Conservation (phyloP, 2,797 vertebrate species). For the Graptemys geographica region DNA sequence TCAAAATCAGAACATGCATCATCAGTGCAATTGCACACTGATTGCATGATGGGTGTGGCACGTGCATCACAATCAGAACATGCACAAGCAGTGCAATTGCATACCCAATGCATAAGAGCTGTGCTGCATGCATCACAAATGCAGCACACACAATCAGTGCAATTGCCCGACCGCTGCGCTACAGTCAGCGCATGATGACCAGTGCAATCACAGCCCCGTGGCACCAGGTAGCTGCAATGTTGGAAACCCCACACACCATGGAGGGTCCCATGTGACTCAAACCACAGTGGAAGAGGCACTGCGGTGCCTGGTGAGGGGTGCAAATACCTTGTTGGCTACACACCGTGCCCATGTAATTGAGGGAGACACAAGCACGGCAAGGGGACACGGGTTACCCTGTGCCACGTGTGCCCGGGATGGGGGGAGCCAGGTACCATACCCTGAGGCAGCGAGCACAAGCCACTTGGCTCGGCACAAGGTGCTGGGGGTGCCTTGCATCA, state of each 20-base stretch:
- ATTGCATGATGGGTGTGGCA: not conserved
- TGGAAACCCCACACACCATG: not conserved
- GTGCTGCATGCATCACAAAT: not conserved
- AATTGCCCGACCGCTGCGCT: not conserved
- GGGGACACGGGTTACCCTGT: not conserved
- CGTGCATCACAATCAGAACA: not conserved
- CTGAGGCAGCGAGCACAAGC: too few relatives aligned
- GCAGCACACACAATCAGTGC: not conserved
- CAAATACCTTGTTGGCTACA: not conserved
- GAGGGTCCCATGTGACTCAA: not conserved
- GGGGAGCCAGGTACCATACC: not conserved
- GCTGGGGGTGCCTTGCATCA: not conserved
- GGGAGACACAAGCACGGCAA: not conserved
- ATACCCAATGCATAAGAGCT: not conserved
- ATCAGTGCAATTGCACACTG: not conserved
- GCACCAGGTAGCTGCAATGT: not conserved
- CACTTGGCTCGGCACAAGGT: not conserved
- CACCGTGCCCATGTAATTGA: not conserved
- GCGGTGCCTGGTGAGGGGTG: not conserved
- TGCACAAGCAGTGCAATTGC: not conserved
- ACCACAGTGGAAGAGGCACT: not conserved
- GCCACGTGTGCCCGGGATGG: not conserved
- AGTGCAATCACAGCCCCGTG: not conserved
- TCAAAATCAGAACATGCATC: not conserved
- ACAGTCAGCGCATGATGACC: not conserved